phyloP scores from a whole-genome alignment of 2,888 invertebrate genomes.

The Neria commutata region DNA sequence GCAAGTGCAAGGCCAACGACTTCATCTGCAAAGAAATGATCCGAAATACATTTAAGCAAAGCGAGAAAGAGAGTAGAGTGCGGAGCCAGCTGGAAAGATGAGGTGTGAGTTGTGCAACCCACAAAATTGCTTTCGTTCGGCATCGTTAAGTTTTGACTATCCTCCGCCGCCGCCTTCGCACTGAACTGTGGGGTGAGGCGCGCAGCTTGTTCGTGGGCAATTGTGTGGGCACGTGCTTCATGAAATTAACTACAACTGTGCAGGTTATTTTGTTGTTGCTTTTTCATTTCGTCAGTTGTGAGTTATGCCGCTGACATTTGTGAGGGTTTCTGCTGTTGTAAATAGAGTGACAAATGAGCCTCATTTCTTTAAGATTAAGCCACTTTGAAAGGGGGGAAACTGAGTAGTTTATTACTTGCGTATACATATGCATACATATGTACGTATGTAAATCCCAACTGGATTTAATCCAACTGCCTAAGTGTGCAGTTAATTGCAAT shows the following conservation, averaged over 20 bases:
- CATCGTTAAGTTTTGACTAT: background rate
- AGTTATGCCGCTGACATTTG: background rate
- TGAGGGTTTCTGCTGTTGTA: no score
- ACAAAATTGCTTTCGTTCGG: background rate
- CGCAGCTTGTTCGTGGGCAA: conserved; percentile 1
- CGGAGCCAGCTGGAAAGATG: conserved; percentile 15
- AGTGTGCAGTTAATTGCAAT: no score
- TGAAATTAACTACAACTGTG: conserved; percentile 1
- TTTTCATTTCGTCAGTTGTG: background rate
- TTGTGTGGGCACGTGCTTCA: conserved; percentile 17
- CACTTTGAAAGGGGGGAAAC: no score
- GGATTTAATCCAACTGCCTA: no score
- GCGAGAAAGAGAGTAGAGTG: conserved; percentile 19
- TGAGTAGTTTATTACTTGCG: no score
- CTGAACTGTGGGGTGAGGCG: conserved; percentile 13
- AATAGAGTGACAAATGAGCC: no score
- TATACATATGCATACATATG: background rate
- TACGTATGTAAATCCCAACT: background rate
- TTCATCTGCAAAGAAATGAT: conserved; percentile 3
- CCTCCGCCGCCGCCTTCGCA: background rate
- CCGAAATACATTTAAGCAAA: background rate
- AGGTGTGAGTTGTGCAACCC: conserved; percentile 3
- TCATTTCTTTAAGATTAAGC: no score
- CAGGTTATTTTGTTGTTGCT: background rate
- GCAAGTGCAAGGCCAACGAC: conserved; percentile 61